phyloP scores from a whole-genome alignment of 2,797 vertebrate species.

The Sphenodon punctatus region DNA sequence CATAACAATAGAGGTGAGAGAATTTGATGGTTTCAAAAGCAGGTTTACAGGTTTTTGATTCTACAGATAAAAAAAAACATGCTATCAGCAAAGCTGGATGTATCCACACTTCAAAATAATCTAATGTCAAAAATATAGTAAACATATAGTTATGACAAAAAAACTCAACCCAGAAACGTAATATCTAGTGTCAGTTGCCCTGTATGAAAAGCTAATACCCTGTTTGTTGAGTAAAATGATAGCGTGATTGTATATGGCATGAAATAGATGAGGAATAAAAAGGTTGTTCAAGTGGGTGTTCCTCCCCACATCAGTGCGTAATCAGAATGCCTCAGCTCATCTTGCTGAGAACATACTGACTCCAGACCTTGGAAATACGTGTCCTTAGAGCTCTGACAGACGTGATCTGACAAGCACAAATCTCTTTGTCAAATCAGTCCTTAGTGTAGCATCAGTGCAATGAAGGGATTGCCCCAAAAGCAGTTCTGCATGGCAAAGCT shows the following conservation, averaged over 20 bases:
- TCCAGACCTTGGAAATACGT: not conserved
- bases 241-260: not conserved
- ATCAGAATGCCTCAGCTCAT: not conserved
- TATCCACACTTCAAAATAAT: not conserved
- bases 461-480: not conserved
- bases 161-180: not conserved
- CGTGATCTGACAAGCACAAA: not conserved
- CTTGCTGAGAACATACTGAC: constrained; percentile 5
- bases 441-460: rapidly evolving
- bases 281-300: not conserved
- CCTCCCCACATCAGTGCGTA: not conserved
- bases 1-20: not conserved
- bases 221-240: not conserved
- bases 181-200: not conserved
- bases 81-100: not conserved
- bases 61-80: not conserved
- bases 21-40: not conserved
- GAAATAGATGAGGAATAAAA: not conserved
- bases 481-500: not conserved
- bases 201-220: not conserved
- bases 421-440: not conserved
- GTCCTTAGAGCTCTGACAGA: not conserved
- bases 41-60: not conserved
- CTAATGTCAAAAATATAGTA: not conserved
- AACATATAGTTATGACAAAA: not conserved